These are phyloP conservation scores for Columba livia DNA, from an alignment of 2,113 vertebrate species.

Conservation along the genomic window DNA sequence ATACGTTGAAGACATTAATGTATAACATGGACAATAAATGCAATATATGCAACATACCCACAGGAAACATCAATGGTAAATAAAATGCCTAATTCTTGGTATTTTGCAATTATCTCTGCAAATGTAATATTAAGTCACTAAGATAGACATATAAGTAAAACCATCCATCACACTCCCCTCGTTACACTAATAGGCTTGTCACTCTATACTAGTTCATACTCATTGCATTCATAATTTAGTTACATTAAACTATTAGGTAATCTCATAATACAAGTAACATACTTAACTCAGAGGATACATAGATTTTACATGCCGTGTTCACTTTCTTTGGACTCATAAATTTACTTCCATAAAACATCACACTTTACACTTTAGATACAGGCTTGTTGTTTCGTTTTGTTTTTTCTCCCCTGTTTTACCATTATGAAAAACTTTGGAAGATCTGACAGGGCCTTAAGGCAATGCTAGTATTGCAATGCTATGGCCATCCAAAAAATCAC, in stretches of 20 bases:
- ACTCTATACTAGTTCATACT: neutral
- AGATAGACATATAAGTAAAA: neutral
- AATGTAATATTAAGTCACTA: neutral
- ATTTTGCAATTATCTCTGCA: neutral
- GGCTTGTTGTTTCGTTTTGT: neutral
- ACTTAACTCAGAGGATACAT: neutral
- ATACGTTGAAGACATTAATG: neutral
- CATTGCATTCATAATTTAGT: neutral
- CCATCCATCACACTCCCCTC: neutral
- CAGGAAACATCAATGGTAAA: neutral
- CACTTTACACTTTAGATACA: neutral
- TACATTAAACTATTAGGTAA: neutral
- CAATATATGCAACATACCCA: neutral
- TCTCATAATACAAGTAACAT: neutral
- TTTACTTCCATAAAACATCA: neutral
- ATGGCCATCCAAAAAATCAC: neutral
- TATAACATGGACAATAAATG: neutral
- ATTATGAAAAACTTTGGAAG: neutral
- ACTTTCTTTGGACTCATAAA: neutral
- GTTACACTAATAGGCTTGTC: neutral
- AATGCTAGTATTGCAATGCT: neutral
- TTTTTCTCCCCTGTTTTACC: neutral
- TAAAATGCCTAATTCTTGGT: neutral
- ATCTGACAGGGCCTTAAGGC: neutral
- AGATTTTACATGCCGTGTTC: neutral